These are phyloP conservation scores for Atrichornis clamosus DNA, from an alignment of 2,113 vertebrate genomes.

Conservation along the genomic window DNA sequence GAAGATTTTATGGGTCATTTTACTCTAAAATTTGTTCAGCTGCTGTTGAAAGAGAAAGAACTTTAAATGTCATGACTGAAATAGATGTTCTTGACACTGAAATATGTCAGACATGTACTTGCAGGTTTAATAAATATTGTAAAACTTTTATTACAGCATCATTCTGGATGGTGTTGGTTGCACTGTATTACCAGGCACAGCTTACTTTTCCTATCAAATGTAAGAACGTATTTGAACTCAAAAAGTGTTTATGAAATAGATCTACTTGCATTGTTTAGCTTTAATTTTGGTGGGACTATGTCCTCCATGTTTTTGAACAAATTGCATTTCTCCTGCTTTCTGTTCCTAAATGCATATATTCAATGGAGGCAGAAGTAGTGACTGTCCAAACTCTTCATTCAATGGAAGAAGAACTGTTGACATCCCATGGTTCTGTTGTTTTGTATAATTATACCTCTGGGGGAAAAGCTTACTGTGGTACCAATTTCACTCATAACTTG, in stretches of 20 bases:
- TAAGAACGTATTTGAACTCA: neutral
- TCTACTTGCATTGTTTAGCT: neutral
- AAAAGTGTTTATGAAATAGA: neutral
- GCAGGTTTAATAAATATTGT: neutral
- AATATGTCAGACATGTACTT: neutral
- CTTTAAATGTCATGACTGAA: neutral
- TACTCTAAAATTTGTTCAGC: neutral
- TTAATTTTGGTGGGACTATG: neutral
- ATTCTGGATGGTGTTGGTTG: neutral
- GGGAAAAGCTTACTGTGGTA: neutral
- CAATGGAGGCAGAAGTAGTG: neutral
- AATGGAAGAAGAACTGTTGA: neutral
- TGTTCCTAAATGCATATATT: neutral
- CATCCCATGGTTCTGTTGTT: neutral
- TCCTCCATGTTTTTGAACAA: neutral
- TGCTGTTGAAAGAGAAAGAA: neutral
- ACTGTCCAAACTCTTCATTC: neutral
- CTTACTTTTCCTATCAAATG: neutral
- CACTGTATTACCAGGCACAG: neutral
- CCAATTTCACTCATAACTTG: conserved; percentile 8
- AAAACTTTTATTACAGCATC: neutral
- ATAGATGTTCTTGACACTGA: neutral
- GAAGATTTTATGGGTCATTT: neutral
- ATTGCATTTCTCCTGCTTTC: neutral
- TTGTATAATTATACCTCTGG: neutral